Evolutionary conservation across 1,140 invertebrate species (phyloP).

Genomic region (Drosophila fuyamai): DNA sequence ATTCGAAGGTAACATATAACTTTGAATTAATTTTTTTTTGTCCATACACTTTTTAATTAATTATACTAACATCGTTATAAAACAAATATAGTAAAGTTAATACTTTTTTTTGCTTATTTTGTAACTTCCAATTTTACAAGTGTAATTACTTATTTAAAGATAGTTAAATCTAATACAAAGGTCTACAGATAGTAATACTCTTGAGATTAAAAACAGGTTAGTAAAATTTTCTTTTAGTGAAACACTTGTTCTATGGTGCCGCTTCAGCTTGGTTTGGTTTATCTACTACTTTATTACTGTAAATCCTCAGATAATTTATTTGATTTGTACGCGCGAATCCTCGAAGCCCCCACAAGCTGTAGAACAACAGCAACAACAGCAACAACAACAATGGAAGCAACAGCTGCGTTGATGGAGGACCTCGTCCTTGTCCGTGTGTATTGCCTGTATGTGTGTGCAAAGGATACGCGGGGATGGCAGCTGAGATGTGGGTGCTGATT

Average conservation of each 20-base stretch:
- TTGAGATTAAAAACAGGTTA: too few relatives aligned
- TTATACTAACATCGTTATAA: too few relatives aligned
- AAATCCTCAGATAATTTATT: slow-evolving; percentile 83
- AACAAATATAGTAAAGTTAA: background rate
- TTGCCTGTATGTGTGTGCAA: slow-evolving; percentile 16
- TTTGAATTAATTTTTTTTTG: too few relatives aligned
- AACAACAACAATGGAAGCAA: slow-evolving; percentile 69
- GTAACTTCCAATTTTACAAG: too few relatives aligned
- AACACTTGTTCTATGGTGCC: slow-evolving; percentile 24
- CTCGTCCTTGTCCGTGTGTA: slow-evolving; percentile 5
- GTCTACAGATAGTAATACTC: too few relatives aligned
- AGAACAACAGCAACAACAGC: slow-evolving; percentile 12
- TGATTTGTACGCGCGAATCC: slow-evolving; percentile 79
- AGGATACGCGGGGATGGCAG: slow-evolving; percentile 22
- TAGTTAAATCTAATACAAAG: too few relatives aligned
- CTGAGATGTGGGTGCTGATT: slow-evolving; percentile 76
- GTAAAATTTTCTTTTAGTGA: slow-evolving; percentile 11
- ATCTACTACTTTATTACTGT: slow-evolving; percentile 83
- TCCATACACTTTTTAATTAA: too few relatives aligned
- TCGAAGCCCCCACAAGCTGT: slow-evolving; percentile 32
- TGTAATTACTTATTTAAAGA: too few relatives aligned
- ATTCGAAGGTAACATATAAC: too few relatives aligned
- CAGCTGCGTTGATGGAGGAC: slow-evolving; percentile 60
- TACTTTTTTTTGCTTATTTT: background rate
- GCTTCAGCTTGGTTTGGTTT: slow-evolving; percentile 61